Base-by-base conservation (phyloP, 2,888 invertebrate genomes). In the Trypoxylon attenuatum region DNA sequence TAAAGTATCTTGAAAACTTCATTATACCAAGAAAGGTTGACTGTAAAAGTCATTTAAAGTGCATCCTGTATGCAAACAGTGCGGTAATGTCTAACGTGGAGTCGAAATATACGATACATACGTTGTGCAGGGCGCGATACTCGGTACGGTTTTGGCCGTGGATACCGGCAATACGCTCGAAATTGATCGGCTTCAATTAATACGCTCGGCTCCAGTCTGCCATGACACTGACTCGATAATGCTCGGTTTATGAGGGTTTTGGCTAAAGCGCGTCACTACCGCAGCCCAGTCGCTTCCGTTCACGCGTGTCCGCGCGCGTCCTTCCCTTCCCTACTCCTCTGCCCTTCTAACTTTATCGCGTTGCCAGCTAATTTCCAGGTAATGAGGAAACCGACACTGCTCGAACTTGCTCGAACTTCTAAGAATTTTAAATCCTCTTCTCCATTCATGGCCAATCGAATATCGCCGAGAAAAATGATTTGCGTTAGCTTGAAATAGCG, bases 151-250 rank as follows among this genome's bases (percentile, higher is more conserved):
- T 65, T 49, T 27, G 52, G 22, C 33, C 43, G 59, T 59, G 66
- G 69, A 69, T 76, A 60, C 60, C 49, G 64, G 64, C 77, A 77
- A 77, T 76, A 73, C 66, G 76, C 67, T 62, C 71, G 68, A 69
- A 79, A 82, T 82, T 82, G 80, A 82, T 82, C 78, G 77, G 74
- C 76, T 81, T 81, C 82, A 79, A 81, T 83, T 81, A 79, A 84
- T 83, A 78, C 76, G 71, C 71, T 68, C 58, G 56, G 57, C 62
- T 52, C 61, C 65, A 53, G 70, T 60, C 65, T 72, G 76, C 75
- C 77, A 69, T 79, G 80, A 78, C 78, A 79, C 66, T 70, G 77
- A 80, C 79, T 81, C 76, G 72, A 79, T 82, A 82, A 84, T 84
- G 73, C 79, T 54, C 69, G 78, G 79, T 81, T 84, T 84, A 82